Evolutionary conservation across 2,888 invertebrate genomes (phyloP), one percentile per base, ranked within the genome.

Genomic region (Mamestra brassicae): DNA sequence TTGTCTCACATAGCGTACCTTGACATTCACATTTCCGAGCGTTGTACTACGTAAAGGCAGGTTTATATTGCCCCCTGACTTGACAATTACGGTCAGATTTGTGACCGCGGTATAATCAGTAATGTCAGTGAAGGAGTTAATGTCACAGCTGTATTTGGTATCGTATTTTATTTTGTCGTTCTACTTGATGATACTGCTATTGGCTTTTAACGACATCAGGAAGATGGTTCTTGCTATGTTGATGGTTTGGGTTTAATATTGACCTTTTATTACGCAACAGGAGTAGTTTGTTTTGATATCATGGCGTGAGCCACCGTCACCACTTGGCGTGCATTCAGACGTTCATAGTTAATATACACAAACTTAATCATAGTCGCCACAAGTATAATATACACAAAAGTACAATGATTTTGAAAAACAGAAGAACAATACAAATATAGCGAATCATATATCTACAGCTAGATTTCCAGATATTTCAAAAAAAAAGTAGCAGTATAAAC

Each of bases 11-110:
- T 87, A 80, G 80, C 79, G 71, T 80, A 76, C 81, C 84, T 81
- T 85, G 88, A 85, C 87, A 87, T 88, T 88, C 85, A 88, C 85
- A 85, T 85, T 87, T 88, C 78, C 76, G 57, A 78, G 80, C 76
- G 84, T 71, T 82, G 80, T 87, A 78, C 74, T 60, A 62, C 58
- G 62, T 84, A 81, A 88, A 85, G 81, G 65, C 65, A 17, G 17
- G 72, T 79, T 67, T 77, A 84, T 61, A 78, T 47, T 66, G 60
- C 34, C 58, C 26, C n/a, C 15, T 66, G 47, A 50, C 38, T 68
- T 36, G 67, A 67, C 26, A 54, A 77, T 62, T 58, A 77, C 47
- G 38, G 57, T 45, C 57, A 72, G 73, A 79, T 72, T 79, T 76
- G 80, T 79, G 50, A 63, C 36, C 45, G 45, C 36, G 36, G 55